These are phyloP conservation scores for Drosophila hydei DNA, from an alignment of 1,140 invertebrate genomes.

Conservation along the genomic window DNA sequence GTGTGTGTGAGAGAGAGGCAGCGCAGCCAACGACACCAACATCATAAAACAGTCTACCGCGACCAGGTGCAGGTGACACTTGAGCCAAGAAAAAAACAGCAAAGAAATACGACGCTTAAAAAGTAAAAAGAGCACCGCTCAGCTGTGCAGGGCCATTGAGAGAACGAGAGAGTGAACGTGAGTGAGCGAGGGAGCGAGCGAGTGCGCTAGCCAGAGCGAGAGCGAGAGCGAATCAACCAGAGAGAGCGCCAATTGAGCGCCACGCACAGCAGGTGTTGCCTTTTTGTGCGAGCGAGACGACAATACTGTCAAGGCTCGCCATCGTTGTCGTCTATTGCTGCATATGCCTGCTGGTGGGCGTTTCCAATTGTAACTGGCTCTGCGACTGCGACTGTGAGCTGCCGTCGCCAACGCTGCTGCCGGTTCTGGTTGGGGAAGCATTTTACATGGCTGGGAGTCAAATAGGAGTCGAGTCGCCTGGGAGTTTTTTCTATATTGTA, in stretches of 20 bases:
- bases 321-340: conserved; percentile 35
- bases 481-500: conserved; percentile 26
- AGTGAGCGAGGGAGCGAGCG: not conserved
- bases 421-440: conserved; percentile 64
- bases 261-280: conserved; percentile 55
- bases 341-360: conserved; percentile 55
- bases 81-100: conserved; percentile 43
- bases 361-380: conserved; percentile 71
- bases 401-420: conserved; percentile 28
- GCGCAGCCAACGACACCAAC: conserved; percentile 25
- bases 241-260: conserved; percentile 38
- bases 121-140: conserved; percentile 45
- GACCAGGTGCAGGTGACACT: conserved; percentile 49
- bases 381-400: conserved; percentile 29
- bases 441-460: conserved; percentile 49
- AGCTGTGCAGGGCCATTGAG: conserved; percentile 9
- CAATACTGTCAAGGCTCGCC: conserved; percentile 37
- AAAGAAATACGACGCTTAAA: conserved; percentile 46
- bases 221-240: conserved; percentile 13
- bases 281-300: conserved; percentile 52
- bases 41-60: conserved; percentile 10
- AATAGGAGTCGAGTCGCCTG: conserved; percentile 3
- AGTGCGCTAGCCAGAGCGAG: conserved; percentile 14
- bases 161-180: conserved; percentile 4
- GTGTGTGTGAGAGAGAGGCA: conserved; percentile 16